These are phyloP conservation scores for Trichomalopsis sarcophagae DNA, from an alignment of 1,140 invertebrate genomes.

Conservation along the genomic window DNA sequence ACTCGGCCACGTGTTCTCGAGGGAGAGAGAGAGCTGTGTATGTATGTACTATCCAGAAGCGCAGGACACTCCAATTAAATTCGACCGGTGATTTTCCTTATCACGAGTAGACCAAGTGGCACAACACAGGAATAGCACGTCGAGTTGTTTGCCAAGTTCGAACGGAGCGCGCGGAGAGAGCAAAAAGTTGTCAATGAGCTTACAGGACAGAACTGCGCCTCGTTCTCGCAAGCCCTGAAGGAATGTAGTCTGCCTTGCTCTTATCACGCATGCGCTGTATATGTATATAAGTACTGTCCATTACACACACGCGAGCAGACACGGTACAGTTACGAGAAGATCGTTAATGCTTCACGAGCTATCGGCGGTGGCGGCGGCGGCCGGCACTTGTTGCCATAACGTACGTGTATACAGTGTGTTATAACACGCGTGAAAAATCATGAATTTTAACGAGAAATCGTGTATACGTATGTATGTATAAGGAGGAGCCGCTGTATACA, in stretches of 20 bases:
- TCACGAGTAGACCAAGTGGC: not conserved
- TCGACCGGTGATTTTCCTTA: not conserved
- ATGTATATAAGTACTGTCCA: not conserved
- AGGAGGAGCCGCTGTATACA: too few species aligned
- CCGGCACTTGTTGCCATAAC: too few species aligned
- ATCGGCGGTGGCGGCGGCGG: not conserved
- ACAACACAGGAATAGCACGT: not conserved
- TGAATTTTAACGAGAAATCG: too few species aligned
- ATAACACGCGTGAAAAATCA: too few species aligned
- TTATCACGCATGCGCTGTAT: conserved; percentile 1
- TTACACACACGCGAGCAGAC: not conserved
- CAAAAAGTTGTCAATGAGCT: conserved; percentile 19
- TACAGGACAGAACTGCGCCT: not conserved
- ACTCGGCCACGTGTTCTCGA: not conserved
- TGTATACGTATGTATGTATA: too few species aligned
- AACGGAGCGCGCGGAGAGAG: not conserved
- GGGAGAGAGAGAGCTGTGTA: not conserved
- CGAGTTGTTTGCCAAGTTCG: not conserved
- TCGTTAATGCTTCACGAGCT: not conserved
- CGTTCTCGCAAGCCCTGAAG: not conserved
- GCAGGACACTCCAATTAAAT: conserved; percentile 3
- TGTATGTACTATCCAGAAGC: not conserved
- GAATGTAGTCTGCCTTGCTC: not conserved
- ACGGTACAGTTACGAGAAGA: not conserved
- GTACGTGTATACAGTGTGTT: too few species aligned